Conservation (phyloP, 2,888 invertebrate species). For the Acanthosepion pharaonis region DNA sequence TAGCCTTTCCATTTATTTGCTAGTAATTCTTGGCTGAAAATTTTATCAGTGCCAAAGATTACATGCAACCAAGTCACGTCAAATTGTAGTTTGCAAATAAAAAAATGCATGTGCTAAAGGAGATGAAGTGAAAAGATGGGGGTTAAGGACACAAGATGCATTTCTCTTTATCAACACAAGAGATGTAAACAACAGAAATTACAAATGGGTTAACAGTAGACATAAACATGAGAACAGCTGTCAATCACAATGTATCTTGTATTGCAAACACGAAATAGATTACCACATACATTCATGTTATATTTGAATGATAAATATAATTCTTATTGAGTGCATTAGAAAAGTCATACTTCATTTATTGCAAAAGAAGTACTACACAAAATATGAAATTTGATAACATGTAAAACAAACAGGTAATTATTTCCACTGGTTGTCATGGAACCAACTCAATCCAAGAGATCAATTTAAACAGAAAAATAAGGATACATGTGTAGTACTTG, state of each 20-base stretch:
- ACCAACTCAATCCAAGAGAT: neutral
- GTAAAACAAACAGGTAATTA: neutral
- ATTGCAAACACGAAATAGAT: neutral
- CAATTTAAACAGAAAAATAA: neutral
- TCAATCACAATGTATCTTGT: neutral
- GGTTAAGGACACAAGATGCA: neutral
- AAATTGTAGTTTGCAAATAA: slow-evolving; percentile 8
- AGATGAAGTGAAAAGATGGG: neutral
- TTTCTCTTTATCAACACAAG: too few species aligned
- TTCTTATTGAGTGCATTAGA: neutral
- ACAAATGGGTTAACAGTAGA: too few species aligned
- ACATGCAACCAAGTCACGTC: neutral
- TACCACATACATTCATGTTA: neutral
- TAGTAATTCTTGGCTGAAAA: neutral
- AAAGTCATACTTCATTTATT: neutral
- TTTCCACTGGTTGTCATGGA: neutral
- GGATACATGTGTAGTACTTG: neutral
- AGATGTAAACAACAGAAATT: too few species aligned
- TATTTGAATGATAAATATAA: neutral
- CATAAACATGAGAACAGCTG: slow-evolving; percentile 6
- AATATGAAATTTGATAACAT: neutral
- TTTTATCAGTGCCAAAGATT: slow-evolving; percentile 21
- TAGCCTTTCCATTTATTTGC: neutral
- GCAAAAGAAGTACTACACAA: neutral
- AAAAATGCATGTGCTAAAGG: neutral